These are phyloP conservation scores for Nipponia nippon DNA, from an alignment of 2,113 vertebrate species.

Conservation along the genomic window DNA sequence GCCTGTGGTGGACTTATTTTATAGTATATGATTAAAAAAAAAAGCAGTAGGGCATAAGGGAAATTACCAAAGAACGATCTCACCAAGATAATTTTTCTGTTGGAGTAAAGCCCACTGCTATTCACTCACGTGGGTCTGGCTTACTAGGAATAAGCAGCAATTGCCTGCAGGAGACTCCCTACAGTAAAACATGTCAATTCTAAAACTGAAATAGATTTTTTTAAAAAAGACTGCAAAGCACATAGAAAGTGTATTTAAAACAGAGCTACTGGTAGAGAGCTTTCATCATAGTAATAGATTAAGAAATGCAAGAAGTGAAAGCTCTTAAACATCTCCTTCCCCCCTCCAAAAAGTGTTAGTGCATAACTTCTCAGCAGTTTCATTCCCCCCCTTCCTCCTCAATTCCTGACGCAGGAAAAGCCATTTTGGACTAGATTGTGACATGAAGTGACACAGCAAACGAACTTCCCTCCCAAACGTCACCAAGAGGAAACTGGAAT, in stretches of 20 bases:
- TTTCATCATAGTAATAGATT: neutral
- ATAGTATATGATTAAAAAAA: neutral
- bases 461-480: conserved; percentile 12
- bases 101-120: neutral
- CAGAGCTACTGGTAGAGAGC: neutral
- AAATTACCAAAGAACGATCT: neutral
- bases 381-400: neutral
- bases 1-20: neutral
- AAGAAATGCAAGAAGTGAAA: neutral
- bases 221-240: neutral
- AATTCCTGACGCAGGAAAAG: neutral
- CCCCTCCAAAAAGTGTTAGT: neutral
- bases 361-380: neutral
- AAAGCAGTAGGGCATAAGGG: neutral
- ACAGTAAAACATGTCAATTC: neutral
- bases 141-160: neutral
- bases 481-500: neutral
- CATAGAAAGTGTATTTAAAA: neutral
- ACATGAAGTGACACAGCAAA: conserved; percentile 31
- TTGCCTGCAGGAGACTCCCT: neutral
- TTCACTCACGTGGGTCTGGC: neutral
- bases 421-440: neutral
- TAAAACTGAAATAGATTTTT: neutral
- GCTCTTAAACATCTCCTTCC: neutral
- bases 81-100: neutral